Evolutionary conservation across 2,113 vertebrate genomes (phyloP), one percentile per base, ranked within the genome.

Genomic region (Oncorhynchus tshawytscha): DNA sequence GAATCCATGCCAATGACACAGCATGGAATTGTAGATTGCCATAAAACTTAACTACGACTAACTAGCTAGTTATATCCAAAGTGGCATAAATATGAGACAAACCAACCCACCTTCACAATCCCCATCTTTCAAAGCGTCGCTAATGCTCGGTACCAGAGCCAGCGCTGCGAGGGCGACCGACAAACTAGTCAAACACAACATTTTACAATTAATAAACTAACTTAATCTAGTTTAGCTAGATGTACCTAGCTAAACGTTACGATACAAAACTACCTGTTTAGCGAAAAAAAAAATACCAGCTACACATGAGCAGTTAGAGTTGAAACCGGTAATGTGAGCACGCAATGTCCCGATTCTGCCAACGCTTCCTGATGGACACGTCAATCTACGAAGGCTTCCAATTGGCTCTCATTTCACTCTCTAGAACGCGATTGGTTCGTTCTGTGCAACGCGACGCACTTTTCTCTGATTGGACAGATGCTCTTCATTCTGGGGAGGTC

Each of bases 61-160:
- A 11, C 8, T 11, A 45, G 2, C 25, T 12, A 67, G 3, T 5
- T 27, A 67, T 12, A 22, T 11, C n/a, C 20, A n/a, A 13, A 20
- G 59, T 62, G 7, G 22, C 22, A 5, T 70, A 70, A 45, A n/a
- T 24, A n/a, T 24, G 9, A n/a, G 39, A 70, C 16, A 22, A 27
- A n/a, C 67, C 5, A 48, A 78, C 94, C 88, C 90, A 97, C 96
- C 96, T 94, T 97, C 96, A 87, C 96, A 97, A 3, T 97, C 96
- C 72, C 96, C 96, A 2, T 95, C 93, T 18, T 92, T 94, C 78
- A 97, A 87, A 48, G 94, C 90, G 75, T 88, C 91, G 24, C 76
- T 65, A 3, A 81, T 66, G 48, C 84, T 90, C 1, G 93, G 94
- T 45, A 96, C 75, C 78, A 97, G 83, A 2, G 91, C 84, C 67